A percentile compares a stretch with the other conserved stretches of the same genome.
Evolutionary conservation across 2,888 invertebrate genomes (phyloP).

Genomic region (Tolmerus cingulatus): DNA sequence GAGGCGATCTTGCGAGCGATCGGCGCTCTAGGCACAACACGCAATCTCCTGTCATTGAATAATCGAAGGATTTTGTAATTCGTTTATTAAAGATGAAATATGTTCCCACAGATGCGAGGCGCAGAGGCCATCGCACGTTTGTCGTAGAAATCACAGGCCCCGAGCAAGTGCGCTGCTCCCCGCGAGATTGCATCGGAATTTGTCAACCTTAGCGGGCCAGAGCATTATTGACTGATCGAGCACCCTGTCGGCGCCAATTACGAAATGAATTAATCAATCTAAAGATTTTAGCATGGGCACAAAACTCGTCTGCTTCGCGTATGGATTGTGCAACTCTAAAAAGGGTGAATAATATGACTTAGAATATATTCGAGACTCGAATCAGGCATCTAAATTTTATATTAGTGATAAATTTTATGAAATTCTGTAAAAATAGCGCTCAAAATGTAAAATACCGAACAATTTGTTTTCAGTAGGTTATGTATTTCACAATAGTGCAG

Average conservation of each 20-base stretch:
- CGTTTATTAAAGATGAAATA: background rate
- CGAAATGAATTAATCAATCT: constrained; percentile 32
- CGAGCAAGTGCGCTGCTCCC: background rate
- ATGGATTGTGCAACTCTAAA: background rate
- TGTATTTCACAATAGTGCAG: too few species aligned
- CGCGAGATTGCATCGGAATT: background rate
- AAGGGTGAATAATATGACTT: background rate
- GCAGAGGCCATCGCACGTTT: background rate
- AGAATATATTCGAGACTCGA: background rate
- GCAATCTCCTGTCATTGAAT: background rate
- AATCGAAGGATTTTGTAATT: background rate
- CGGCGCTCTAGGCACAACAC: background rate
- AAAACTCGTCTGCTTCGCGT: background rate
- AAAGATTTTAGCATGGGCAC: background rate
- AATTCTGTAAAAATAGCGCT: too few species aligned
- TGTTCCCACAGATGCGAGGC: background rate
- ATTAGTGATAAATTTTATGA: too few species aligned
- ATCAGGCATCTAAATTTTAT: background rate
- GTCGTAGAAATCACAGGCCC: background rate
- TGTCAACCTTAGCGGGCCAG: background rate
- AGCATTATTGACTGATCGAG: constrained; percentile 9
- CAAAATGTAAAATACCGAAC: too few species aligned
- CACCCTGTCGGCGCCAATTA: constrained; percentile 40
- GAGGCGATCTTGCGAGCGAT: background rate
- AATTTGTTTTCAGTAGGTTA: background rate